Percentiles rank a stretch among this genome's conserved stretches.
Evolutionary conservation across 2,888 invertebrate genomes (phyloP).

Genomic region (Alcis repandata): DNA sequence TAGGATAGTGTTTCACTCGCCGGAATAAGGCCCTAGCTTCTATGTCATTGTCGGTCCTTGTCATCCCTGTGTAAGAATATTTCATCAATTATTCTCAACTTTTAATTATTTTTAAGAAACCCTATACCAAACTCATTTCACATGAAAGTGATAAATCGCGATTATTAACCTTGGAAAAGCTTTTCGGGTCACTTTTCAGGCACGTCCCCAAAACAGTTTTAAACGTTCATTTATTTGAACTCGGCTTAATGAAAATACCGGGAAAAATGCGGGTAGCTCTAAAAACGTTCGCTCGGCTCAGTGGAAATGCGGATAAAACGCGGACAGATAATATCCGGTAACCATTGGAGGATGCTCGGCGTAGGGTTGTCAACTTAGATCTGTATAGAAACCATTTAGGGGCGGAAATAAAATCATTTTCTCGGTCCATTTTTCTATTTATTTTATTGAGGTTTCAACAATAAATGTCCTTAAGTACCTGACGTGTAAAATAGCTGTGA

Average conservation of each 20-base stretch:
- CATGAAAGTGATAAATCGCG: not conserved
- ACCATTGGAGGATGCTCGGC: conserved; percentile 24
- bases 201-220: conserved; percentile 16
- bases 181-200: conserved; percentile 1
- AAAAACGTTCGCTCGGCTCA: conserved; percentile 23
- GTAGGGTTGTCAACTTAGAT: conserved; percentile 25
- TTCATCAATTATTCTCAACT: not conserved
- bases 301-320: conserved; percentile 27
- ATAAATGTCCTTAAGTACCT: not conserved
- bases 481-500: too few relatives aligned
- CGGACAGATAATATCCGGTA: conserved; percentile 43
- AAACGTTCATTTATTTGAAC: conserved; percentile 19
- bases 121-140: not conserved
- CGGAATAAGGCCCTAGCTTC: too few relatives aligned
- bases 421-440: not conserved
- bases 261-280: conserved; percentile 24
- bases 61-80: not conserved
- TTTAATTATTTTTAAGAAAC: not conserved
- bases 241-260: conserved; percentile 24
- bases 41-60: too few relatives aligned
- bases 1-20: too few relatives aligned
- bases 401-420: conserved; percentile 1
- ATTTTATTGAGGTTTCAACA: not conserved
- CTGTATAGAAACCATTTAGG: conserved; percentile 1
- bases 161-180: not conserved